Conservation (phyloP, 2,888 invertebrate species). For the Raillietiella orientalis region DNA sequence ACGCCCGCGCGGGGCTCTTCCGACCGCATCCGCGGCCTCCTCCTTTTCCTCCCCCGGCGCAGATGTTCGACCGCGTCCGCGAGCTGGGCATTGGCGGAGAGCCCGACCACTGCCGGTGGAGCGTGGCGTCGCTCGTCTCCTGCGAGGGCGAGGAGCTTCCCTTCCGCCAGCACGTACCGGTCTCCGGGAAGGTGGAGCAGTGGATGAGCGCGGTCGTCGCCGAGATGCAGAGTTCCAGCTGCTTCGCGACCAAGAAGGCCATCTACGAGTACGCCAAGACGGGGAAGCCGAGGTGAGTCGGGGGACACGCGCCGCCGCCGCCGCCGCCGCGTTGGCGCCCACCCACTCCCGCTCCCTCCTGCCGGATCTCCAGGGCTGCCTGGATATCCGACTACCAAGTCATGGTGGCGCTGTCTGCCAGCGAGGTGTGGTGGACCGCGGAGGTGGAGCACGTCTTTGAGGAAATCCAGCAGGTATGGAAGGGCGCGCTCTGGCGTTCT, state of each 20-base stretch:
- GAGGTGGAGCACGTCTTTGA: conserved; percentile 67
- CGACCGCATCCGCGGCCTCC: not conserved
- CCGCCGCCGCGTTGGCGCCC: not conserved
- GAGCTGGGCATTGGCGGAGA: conserved; percentile 32
- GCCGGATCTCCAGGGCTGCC: conserved; percentile 29
- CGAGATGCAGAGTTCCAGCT: conserved; percentile 55
- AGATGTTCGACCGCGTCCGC: conserved; percentile 76
- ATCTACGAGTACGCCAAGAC: conserved; percentile 55
- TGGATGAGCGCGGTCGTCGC: conserved; percentile 61
- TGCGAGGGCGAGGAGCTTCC: conserved; percentile 60
- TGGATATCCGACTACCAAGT: conserved; percentile 75
- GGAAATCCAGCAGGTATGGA: conserved; percentile 13
- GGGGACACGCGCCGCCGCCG: too few relatives aligned
- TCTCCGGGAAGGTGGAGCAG: conserved; percentile 53
- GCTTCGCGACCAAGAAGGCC: conserved; percentile 51
- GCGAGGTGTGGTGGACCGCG: conserved; percentile 84
- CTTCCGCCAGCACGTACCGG: conserved; percentile 30
- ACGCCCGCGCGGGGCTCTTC: too few relatives aligned
- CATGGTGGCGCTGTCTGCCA: conserved; percentile 49
- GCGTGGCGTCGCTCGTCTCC: conserved; percentile 54
- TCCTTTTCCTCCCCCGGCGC: conserved; percentile 8
- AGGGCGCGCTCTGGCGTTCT: not conserved
- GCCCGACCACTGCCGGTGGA: conserved; percentile 26
- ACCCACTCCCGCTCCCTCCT: too few relatives aligned
- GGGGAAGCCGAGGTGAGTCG: conserved; percentile 22